A percentile compares a stretch with the other conserved stretches of the same genome.
Evolutionary conservation across 2,888 invertebrate genomes (phyloP).

Genomic region (Leucoma salicis): DNA sequence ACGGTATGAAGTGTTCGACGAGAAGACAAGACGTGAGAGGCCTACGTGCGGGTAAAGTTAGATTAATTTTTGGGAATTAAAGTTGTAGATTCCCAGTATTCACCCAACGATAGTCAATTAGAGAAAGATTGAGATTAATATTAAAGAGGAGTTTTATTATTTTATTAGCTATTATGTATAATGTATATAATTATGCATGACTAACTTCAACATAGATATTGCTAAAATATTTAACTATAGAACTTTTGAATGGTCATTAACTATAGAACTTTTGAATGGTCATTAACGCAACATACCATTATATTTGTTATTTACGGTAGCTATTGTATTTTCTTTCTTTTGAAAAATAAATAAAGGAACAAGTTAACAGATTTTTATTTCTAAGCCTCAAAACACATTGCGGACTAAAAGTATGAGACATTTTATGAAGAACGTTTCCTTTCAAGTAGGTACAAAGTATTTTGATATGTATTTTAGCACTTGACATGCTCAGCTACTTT

Average conservation of each 20-base stretch:
- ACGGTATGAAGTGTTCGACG: conserved; percentile 57
- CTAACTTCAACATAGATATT: conserved; percentile 40
- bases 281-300: conserved; percentile 54
- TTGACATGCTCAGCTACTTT: too few species aligned
- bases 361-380: conserved; percentile 18
- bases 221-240: conserved; percentile 40
- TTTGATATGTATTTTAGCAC: too few species aligned
- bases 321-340: conserved; percentile 69
- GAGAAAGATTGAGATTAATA: conserved; percentile 75
- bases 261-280: conserved; percentile 52
- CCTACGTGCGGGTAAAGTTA: conserved; percentile 63
- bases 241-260: conserved; percentile 50
- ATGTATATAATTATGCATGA: conserved; percentile 62
- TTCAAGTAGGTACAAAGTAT: too few species aligned
- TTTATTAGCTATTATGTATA: conserved; percentile 61
- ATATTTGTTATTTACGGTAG: conserved; percentile 64
- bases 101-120: conserved; percentile 83
- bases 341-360: conserved; percentile 57
- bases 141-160: conserved; percentile 62
- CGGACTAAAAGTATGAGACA: too few species aligned
- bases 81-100: conserved; percentile 61
- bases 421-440: too few species aligned
- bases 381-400: too few species aligned
- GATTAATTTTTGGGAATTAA: conserved; percentile 65
- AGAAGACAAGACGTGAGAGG: conserved; percentile 47